These are phyloP conservation scores for Lissocephala sabroskyi DNA, from an alignment of 2,888 invertebrate genomes.

Conservation along the genomic window DNA sequence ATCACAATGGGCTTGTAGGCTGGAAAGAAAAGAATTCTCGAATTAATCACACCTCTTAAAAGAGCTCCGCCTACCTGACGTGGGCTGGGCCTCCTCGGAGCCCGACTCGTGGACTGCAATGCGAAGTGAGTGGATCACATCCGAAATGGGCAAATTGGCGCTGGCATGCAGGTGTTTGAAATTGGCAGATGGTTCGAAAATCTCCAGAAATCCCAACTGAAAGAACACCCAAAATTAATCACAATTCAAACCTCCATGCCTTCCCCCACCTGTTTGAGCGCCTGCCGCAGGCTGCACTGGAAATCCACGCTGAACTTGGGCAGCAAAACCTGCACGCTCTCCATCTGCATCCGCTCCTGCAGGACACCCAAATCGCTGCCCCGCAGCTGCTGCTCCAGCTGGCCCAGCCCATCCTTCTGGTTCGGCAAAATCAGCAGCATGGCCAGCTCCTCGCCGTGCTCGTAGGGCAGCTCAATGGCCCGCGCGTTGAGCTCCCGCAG, in stretches of 20 bases:
- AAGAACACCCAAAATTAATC: slow-evolving; percentile 3
- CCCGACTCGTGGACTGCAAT: slow-evolving; percentile 92
- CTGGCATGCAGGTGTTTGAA: slow-evolving; percentile 76
- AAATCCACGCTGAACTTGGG: slow-evolving; percentile 90
- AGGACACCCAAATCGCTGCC: slow-evolving; percentile 75
- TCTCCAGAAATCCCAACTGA: slow-evolving; percentile 80
- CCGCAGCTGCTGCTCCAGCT: slow-evolving; percentile 77
- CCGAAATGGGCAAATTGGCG: slow-evolving; percentile 73
- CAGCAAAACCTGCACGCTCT: slow-evolving; percentile 77
- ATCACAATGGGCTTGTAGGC: slow-evolving; percentile 66
- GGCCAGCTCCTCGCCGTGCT: slow-evolving; percentile 75
- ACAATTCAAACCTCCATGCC: neutral
- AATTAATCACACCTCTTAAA: neutral
- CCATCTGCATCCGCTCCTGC: slow-evolving; percentile 73
- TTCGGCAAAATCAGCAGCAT: slow-evolving; percentile 86
- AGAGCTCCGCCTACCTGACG: slow-evolving; percentile 76
- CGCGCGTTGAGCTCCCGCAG: slow-evolving; percentile 74
- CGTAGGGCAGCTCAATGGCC: slow-evolving; percentile 83
- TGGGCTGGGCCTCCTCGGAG: slow-evolving; percentile 79
- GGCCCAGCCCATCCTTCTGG: slow-evolving; percentile 78
- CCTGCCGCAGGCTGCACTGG: slow-evolving; percentile 76
- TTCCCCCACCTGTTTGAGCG: slow-evolving; percentile 46
- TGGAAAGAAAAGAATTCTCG: slow-evolving; percentile 14
- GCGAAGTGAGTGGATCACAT: slow-evolving; percentile 87
- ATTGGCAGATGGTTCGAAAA: slow-evolving; percentile 78